Conservation (phyloP, 2,797 vertebrate genomes). For the Pseudocheirus occidentalis region DNA sequence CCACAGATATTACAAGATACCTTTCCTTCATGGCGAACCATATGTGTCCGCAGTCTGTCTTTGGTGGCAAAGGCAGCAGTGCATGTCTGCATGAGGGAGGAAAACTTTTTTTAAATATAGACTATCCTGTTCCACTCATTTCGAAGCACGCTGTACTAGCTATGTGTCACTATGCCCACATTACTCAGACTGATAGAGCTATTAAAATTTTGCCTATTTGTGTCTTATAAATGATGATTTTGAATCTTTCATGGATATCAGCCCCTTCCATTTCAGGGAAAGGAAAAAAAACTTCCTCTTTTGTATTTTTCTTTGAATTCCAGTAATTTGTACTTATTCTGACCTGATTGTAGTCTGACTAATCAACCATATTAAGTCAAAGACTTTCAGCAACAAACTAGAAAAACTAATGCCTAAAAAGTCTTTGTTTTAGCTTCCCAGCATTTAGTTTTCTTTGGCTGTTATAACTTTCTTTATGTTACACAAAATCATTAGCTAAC, state of each 20-base stretch:
- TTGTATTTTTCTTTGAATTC: constrained; percentile 71
- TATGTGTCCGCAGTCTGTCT: constrained; percentile 98
- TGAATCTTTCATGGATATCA: constrained; percentile 63
- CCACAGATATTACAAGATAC: constrained; percentile 99
- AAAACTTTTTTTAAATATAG: constrained; percentile 83
- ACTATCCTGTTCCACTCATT: constrained; percentile 73
- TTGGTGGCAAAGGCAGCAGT: constrained; percentile 98
- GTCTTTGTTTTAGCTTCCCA: constrained; percentile 67
- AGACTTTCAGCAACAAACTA: constrained; percentile 70
- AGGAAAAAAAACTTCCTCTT: constrained; percentile 60
- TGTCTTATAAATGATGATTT: constrained; percentile 57
- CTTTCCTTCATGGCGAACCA: constrained; percentile 98
- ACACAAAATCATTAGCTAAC: constrained; percentile 67
- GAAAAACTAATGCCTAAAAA: constrained; percentile 60
- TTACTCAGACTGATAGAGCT: constrained; percentile 35
- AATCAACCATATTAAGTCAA: constrained; percentile 74
- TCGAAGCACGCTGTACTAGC: constrained; percentile 68
- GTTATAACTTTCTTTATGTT: constrained; percentile 54
- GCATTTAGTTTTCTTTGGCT: constrained; percentile 57
- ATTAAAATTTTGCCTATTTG: constrained; percentile 58
- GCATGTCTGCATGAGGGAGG: constrained; percentile 90
- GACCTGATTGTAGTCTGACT: constrained; percentile 65
- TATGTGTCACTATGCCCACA: constrained; percentile 47
- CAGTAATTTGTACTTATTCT: constrained; percentile 75
- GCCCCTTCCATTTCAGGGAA: constrained; percentile 64